Percentiles rank a stretch among this genome's conserved stretches.
These are phyloP conservation scores for Notodonta ziczac DNA, from an alignment of 2,888 invertebrate species.

Conservation along the genomic window DNA sequence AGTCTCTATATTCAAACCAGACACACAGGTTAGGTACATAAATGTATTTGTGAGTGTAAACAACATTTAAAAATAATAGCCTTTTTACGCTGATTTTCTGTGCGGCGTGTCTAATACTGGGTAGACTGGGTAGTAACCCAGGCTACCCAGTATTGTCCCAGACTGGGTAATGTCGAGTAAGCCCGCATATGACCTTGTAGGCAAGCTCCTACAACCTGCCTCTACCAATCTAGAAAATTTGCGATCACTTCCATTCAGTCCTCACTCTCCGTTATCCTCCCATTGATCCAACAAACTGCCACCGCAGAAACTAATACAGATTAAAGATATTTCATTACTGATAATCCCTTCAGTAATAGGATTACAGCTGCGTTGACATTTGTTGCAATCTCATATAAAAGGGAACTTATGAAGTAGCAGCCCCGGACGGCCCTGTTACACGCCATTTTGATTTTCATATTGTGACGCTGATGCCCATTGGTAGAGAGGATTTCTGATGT, in stretches of 20 bases:
- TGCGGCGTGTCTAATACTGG: too few relatives aligned
- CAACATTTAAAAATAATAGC: too few relatives aligned
- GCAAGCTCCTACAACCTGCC: too few relatives aligned
- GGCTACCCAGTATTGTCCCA: too few relatives aligned
- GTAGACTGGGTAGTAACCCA: too few relatives aligned
- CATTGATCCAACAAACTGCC: conserved; percentile 31
- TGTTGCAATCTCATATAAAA: conserved; percentile 60
- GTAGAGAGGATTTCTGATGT: conserved; percentile 17
- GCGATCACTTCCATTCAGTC: not conserved
- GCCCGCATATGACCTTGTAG: not conserved
- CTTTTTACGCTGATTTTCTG: too few relatives aligned
- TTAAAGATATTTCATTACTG: conserved; percentile 83
- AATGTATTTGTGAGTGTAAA: too few relatives aligned
- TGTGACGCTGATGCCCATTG: conserved; percentile 15
- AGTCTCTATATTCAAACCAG: too few relatives aligned
- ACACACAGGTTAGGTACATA: too few relatives aligned
- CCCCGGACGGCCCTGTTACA: conserved; percentile 36
- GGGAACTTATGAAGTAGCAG: conserved; percentile 29
- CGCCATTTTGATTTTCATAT: conserved; percentile 40
- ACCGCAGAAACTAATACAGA: conserved; percentile 69
- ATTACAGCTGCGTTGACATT: conserved; percentile 76
- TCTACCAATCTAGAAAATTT: too few relatives aligned
- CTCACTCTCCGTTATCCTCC: conserved; percentile 9
- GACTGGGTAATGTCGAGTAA: too few relatives aligned
- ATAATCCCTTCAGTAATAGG: conserved; percentile 78